phyloP scores from a whole-genome alignment of 2,888 invertebrate genomes.

The Mythimna pallens region DNA sequence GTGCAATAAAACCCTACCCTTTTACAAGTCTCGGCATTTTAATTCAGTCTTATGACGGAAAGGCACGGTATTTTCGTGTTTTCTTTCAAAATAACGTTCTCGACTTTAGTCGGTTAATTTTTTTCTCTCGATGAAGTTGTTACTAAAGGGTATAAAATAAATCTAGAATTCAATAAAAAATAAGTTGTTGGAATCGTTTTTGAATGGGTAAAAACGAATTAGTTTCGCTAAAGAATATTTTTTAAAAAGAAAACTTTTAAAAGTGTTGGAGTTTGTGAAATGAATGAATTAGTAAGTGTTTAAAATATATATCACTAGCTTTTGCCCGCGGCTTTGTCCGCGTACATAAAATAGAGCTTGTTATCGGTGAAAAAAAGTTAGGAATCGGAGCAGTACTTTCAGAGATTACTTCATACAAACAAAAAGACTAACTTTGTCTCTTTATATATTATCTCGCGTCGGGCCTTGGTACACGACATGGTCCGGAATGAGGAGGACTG shows the following conservation, averaged over 20 bases:
- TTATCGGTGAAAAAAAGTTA: too few relatives aligned
- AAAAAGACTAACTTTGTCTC: too few relatives aligned
- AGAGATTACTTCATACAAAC: too few relatives aligned
- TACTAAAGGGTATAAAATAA: slow-evolving; percentile 2
- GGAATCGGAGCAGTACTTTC: too few relatives aligned
- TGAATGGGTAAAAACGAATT: neutral
- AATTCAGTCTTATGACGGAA: slow-evolving; percentile 20
- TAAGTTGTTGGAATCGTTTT: neutral
- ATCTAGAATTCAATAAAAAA: slow-evolving; percentile 4
- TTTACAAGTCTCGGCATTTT: slow-evolving; percentile 47
- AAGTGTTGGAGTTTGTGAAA: slow-evolving; percentile 1
- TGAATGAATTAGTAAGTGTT: slow-evolving; percentile 46
- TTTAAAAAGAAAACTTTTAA: neutral
- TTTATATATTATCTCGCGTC: too few relatives aligned
- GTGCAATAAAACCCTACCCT: slow-evolving; percentile 48
- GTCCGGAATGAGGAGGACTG: too few relatives aligned
- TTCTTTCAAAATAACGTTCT: neutral
- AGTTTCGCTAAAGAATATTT: neutral
- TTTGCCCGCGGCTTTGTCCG: too few relatives aligned
- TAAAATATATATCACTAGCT: neutral
- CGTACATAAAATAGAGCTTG: too few relatives aligned
- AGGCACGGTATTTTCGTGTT: slow-evolving; percentile 33
- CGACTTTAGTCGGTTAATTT: neutral
- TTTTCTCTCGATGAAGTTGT: slow-evolving; percentile 34
- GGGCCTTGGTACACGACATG: too few relatives aligned